Percentiles rank a stretch among this genome's conserved stretches.
These are phyloP conservation scores for Neopelma chrysocephalum DNA, from an alignment of 2,797 vertebrate genomes.

Conservation along the genomic window DNA sequence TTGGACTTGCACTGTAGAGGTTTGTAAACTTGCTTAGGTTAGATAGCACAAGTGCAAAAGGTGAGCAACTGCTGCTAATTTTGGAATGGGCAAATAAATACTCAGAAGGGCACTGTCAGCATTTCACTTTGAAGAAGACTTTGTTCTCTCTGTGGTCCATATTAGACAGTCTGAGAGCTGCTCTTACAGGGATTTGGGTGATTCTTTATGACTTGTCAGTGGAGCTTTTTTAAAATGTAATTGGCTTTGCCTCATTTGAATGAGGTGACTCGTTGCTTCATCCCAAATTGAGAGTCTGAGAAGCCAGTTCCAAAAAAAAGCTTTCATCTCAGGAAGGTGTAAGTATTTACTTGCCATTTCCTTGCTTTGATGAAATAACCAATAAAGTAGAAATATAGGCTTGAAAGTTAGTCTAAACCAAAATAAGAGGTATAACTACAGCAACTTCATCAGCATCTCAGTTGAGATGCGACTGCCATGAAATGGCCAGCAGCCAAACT, in stretches of 20 bases:
- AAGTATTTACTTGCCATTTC: background rate
- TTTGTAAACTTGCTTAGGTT: background rate
- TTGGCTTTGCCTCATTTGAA: slow-evolving; percentile 16
- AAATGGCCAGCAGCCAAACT: background rate
- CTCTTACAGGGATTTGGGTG: background rate
- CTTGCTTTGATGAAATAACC: background rate
- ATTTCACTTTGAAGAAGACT: background rate
- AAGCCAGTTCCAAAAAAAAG: slow-evolving; percentile 2
- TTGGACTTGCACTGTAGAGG: background rate
- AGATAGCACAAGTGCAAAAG: background rate
- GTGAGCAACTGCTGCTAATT: background rate
- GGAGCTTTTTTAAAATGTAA: background rate
- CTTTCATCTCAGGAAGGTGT: background rate
- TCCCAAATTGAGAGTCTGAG: background rate
- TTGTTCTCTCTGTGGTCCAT: background rate
- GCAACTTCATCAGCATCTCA: background rate
- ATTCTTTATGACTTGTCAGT: background rate
- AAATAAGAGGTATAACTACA: background rate
- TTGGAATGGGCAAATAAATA: background rate
- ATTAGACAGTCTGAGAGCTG: background rate
- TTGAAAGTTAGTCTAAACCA: background rate
- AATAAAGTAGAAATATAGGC: background rate
- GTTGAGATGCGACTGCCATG: background rate
- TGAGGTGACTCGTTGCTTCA: background rate
- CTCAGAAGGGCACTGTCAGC: background rate